Evolutionary conservation across 1,140 invertebrate species (phyloP).

Genomic region (Dolichoris vasculosae): DNA sequence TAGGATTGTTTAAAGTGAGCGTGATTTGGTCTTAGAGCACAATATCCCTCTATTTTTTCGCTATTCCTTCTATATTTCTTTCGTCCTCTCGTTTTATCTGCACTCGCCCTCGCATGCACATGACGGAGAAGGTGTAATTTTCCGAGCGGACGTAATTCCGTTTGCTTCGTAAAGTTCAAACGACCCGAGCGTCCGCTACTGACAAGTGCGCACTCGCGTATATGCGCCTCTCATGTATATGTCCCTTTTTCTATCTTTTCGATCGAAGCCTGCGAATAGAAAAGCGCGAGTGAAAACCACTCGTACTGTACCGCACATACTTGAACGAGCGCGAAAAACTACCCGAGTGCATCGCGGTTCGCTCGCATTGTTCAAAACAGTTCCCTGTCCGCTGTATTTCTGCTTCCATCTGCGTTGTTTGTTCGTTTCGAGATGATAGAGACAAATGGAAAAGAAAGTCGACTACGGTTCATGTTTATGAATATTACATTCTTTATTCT

Average conservation of each 20-base stretch:
- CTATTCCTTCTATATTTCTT: not conserved
- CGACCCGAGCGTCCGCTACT: constrained; percentile 38
- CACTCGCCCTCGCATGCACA: constrained; percentile 11
- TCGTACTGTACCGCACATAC: not conserved
- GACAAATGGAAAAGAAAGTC: not conserved
- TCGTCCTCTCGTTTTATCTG: not conserved
- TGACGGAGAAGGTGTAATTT: constrained; percentile 36
- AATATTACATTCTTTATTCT: too few relatives aligned
- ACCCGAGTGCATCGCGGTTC: constrained; percentile 6
- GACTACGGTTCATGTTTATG: too few relatives aligned
- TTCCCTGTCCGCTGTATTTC: not conserved
- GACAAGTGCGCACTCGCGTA: not conserved
- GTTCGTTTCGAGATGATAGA: constrained; percentile 24
- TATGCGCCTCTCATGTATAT: not conserved
- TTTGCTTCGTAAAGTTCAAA: constrained; percentile 53
- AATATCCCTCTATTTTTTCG: not conserved
- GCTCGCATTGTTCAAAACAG: not conserved
- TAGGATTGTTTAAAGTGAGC: too few relatives aligned
- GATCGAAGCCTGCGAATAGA: not conserved
- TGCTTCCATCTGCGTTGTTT: constrained; percentile 21
- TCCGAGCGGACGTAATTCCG: constrained; percentile 50
- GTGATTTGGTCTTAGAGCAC: not conserved
- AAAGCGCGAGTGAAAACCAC: not conserved
- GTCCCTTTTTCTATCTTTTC: constrained; percentile 9
- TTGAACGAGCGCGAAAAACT: not conserved